Percentiles rank a stretch among this genome's conserved stretches.
phyloP scores from a whole-genome alignment of 2,797 vertebrate species.

The Fundulus diaphanus region DNA sequence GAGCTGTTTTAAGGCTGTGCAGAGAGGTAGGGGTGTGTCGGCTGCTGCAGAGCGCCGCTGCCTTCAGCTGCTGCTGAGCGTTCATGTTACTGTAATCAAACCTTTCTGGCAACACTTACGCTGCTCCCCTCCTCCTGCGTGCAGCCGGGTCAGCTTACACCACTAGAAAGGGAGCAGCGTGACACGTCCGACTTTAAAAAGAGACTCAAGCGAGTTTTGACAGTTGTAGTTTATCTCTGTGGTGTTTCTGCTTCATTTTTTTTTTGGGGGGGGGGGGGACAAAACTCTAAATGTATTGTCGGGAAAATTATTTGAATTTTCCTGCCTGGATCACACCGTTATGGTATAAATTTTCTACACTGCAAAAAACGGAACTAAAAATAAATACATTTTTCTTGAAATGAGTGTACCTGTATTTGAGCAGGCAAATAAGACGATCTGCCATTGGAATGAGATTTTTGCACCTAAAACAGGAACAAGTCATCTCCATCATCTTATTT shows the following conservation, averaged over 20 bases:
- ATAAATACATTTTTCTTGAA: too few relatives aligned
- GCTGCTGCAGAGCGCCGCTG: constrained; percentile 48
- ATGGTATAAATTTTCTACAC: background rate
- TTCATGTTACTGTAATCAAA: constrained; percentile 76
- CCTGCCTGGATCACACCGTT: background rate
- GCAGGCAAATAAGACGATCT: too few relatives aligned
- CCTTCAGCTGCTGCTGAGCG: constrained; percentile 69
- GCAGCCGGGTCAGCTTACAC: constrained; percentile 55
- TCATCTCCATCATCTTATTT: too few relatives aligned
- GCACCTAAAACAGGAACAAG: too few relatives aligned
- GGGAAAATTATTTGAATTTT: background rate
- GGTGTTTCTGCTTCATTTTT: background rate
- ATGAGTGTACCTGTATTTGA: too few relatives aligned
- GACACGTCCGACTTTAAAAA: constrained; percentile 36
- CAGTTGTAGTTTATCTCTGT: background rate
- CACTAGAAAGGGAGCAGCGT: constrained; percentile 48
- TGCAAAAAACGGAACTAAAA: too few relatives aligned
- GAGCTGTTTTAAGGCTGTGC: background rate
- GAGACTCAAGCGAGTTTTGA: constrained; percentile 19
- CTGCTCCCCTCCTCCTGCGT: constrained; percentile 40
- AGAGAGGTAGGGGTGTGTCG: constrained; percentile 46
- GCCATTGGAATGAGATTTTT: too few relatives aligned
- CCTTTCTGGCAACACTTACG: constrained; percentile 52
- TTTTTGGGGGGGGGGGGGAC: too few relatives aligned
- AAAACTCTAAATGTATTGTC: background rate